phyloP scores from a whole-genome alignment of 1,140 invertebrate species.

The Eumaeus atala region DNA sequence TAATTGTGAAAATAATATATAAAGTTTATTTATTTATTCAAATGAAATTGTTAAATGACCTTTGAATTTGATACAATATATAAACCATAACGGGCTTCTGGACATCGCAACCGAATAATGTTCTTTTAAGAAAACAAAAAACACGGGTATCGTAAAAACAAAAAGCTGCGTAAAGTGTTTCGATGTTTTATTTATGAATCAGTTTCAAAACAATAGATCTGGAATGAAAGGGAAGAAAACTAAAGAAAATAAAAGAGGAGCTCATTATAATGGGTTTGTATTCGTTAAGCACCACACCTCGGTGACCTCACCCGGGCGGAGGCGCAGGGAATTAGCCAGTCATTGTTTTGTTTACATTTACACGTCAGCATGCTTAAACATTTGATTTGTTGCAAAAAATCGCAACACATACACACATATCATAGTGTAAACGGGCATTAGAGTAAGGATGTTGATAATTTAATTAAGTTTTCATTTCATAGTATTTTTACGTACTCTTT shows the following conservation, averaged over 20 bases:
- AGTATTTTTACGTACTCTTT: too few relatives aligned
- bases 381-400: slow-evolving; percentile 23
- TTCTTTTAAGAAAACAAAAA: background rate
- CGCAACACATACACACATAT: too few relatives aligned
- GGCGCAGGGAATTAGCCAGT: slow-evolving; percentile 52
- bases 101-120: background rate
- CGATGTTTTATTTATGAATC: too few relatives aligned
- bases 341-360: slow-evolving; percentile 68
- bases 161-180: background rate
- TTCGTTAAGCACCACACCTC: slow-evolving; percentile 40
- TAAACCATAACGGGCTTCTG: background rate
- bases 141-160: background rate
- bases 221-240: slow-evolving; percentile 8
- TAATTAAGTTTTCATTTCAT: too few relatives aligned
- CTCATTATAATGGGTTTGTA: slow-evolving; percentile 28
- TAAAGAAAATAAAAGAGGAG: slow-evolving; percentile 20
- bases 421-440: too few relatives aligned
- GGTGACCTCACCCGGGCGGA: slow-evolving; percentile 46
- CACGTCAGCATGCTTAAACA: slow-evolving; percentile 51
- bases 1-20: too few relatives aligned
- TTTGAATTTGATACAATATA: background rate
- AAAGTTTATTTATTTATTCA: background rate
- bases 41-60: background rate
- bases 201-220: slow-evolving; percentile 3
- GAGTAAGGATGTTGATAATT: too few relatives aligned